Percentiles rank a stretch among this genome's conserved stretches.
phyloP scores from a whole-genome alignment of 2,888 invertebrate species.

The Brachypalpus laphriformis region DNA sequence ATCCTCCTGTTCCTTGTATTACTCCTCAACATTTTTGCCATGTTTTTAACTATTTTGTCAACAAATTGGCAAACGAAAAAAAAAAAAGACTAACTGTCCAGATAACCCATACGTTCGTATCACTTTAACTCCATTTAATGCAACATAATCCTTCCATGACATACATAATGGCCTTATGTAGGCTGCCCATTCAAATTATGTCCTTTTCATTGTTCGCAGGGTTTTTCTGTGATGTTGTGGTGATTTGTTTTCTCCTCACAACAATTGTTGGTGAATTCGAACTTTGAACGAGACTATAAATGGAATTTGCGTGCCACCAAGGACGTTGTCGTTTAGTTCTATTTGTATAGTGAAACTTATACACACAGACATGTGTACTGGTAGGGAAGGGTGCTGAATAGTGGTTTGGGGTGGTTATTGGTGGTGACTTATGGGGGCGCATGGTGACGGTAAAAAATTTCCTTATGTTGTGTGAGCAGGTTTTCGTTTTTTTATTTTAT shows the following conservation, averaged over 20 bases:
- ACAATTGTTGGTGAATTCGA: conserved; percentile 1
- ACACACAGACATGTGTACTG: neutral
- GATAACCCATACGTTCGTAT: conserved; percentile 51
- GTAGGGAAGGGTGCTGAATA: neutral
- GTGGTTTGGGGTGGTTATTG: neutral
- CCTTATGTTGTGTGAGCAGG: neutral
- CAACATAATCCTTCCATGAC: conserved; percentile 58
- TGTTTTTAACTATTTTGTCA: conserved; percentile 43
- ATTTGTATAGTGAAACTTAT: conserved; percentile 19
- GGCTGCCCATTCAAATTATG: conserved; percentile 39
- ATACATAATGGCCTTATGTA: conserved; percentile 42
- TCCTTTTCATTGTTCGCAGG: conserved; percentile 55
- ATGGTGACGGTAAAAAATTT: conserved; percentile 6
- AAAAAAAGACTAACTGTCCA: conserved; percentile 5
- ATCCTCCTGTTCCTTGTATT: neutral
- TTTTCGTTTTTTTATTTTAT: neutral
- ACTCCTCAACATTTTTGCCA: neutral
- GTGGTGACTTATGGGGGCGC: neutral
- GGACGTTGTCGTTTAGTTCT: conserved; percentile 33
- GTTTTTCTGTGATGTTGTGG: conserved; percentile 37
- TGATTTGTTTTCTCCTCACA: neutral
- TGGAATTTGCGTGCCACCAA: conserved; percentile 55
- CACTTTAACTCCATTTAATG: conserved; percentile 59
- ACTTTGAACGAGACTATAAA: conserved; percentile 31
- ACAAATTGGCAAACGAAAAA: conserved; percentile 31